Base-by-base conservation (phyloP, 2,888 invertebrate genomes). In the Ethmia dodecea region DNA sequence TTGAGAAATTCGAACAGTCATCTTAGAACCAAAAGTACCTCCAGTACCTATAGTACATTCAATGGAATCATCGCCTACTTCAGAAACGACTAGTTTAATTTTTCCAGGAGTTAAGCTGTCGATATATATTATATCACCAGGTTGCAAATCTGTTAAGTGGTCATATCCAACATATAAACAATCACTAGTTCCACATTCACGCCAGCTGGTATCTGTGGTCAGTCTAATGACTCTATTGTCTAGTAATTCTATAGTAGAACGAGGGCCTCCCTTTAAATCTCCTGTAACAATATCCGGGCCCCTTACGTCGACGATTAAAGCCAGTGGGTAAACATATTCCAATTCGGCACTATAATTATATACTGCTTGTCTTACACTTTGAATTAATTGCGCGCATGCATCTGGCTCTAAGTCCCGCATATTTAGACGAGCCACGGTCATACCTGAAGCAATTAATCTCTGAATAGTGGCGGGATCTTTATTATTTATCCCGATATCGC, bases 121-220 rank as follows among this genome's bases (percentile, higher is more conserved):
- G 5, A 89, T 71, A 39, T 69, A 75, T 15, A 89, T 60, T 35
- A 70, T 52, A 55, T 89, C 89, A 4, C 81, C 86, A 0, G 76
- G 65, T 31, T 83, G 70, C 27, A 89, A 70, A 40, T 88, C 81
- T 8, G 77, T 76, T 10, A 89, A 60, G 40, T 86, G 74, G 47
- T 88, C 81, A 52, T 88, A 89, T 28, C 84, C 84, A 14, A 89
- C 66, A 52, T 76, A 89, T 15, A 90, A 73, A 59, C 88, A 88
- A 37, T 88, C 87, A 26, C 74, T 57, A 5, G 83, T 88, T 1
- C 89, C 89, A 46, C 83, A 72, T 48, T 89, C 87, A 37, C 84
- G 76, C 76, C 88, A 89, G 31, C 69, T 74, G 3, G 72, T 47
- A 52, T 89, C 88, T 1, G 80, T 86, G 8, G 89, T 89, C 27